Evolutionary conservation across 2,797 vertebrate genomes (phyloP).

Genomic region (Danionella dracula): DNA sequence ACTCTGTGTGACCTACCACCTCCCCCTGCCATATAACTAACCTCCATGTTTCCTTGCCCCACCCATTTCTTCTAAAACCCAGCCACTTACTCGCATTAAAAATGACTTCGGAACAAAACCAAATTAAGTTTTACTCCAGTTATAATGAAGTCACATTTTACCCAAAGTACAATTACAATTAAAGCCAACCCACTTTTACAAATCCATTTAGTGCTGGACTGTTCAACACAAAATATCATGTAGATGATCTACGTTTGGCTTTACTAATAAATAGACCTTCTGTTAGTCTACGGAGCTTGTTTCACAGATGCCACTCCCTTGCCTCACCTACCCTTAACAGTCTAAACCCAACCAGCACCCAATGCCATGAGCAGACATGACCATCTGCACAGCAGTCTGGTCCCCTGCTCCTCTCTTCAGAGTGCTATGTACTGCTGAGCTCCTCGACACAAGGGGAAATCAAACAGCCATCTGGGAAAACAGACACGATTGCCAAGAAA

Average conservation of each 20-base stretch:
- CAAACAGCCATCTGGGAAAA: conserved; percentile 46
- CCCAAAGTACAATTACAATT: too few species aligned
- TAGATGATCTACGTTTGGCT: conserved; percentile 6
- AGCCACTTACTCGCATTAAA: too few species aligned
- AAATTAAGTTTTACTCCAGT: too few species aligned
- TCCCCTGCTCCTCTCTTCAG: conserved; percentile 42
- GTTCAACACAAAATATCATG: neutral
- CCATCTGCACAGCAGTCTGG: conserved; percentile 73
- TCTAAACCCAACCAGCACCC: conserved; percentile 43
- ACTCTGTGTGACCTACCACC: neutral
- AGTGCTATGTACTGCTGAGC: conserved; percentile 6
- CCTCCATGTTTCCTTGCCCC: neutral
- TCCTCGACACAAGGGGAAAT: conserved; percentile 17
- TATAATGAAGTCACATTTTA: too few species aligned
- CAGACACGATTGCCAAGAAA: conserved; percentile 32
- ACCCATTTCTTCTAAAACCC: neutral
- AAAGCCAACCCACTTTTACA: neutral
- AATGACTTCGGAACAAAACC: too few species aligned
- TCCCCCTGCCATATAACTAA: neutral
- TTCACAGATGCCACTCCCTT: conserved; percentile 61
- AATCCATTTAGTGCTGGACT: too few species aligned
- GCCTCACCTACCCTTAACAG: conserved; percentile 57
- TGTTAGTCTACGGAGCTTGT: conserved; percentile 27
- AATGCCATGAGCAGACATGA: conserved; percentile 46
- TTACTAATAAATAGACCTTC: conserved; percentile 37